Base-by-base conservation (phyloP, 2,113 vertebrate species). In the Marcusenius ussheri region DNA sequence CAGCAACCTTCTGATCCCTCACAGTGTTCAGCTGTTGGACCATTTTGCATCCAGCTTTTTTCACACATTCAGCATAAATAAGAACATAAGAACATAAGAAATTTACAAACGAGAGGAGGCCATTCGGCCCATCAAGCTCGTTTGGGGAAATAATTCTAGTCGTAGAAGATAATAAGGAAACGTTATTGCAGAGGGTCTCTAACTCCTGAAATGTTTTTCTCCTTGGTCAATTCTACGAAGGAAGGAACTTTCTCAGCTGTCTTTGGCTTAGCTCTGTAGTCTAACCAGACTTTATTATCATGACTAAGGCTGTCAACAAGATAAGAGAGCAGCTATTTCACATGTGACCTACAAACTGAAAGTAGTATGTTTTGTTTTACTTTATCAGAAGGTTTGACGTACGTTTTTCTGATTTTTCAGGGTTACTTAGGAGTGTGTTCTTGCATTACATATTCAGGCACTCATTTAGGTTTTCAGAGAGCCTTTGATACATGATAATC, bases 271-370 rank as follows among this genome's bases (percentile, higher is more conserved):
- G 89, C 77, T 91, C 90, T 90, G 91, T 92, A 80, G 17, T 91
- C 86, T 88, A 93, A 94, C 92, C 31, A 70, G 88, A 92, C 90
- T 89, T 92, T 92, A 94, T 94, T 93, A 90, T 93, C 85, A 93
- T 90, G 90, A 4, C 39, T 80, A 45, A 90, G 90, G 92, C 92
- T 91, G 83, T 92, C 90, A 62, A 90, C 90, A 58, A 90, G 92
- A 93, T 93, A 87, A 91, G 90, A 92, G 80, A 89, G 49, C 31
- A 90, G 56, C 88, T 91, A 86, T 92, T 91, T 94, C 89, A 89
- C 91, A 92, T 92, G 91, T 89, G 91, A 93, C 92, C 92, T 90
- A 91, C 89, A 92, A 90, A 89, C 50, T 86, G 56, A 45, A 46
- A 45, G 49, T 90, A 91, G 84, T 88, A 89, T 90, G 89, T 74